Base-by-base conservation (phyloP, 2,888 invertebrate genomes). In the Chirona hameri region DNA sequence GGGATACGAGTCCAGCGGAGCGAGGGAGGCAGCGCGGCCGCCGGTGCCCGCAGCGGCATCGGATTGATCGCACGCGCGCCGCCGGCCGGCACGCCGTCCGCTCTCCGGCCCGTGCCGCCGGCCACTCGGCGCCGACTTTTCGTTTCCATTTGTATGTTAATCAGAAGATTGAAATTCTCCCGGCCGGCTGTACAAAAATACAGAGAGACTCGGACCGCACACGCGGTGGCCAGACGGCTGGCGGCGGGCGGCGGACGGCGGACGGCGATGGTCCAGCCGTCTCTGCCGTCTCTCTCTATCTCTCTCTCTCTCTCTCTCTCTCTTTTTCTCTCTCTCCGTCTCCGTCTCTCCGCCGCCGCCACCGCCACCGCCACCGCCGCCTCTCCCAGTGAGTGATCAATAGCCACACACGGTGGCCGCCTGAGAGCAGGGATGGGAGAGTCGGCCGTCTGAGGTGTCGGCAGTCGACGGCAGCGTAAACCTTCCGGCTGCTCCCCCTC, bases 101-200 rank as follows among this genome's bases (percentile, higher is more conserved):
- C 69, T 29, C 29, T 15, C 14, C 39, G 39, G 39, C 76, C 21
- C 39, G 76, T 29, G 76, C 39, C 76, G 76, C 76, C 76, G 76
- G 76, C 76, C 76, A 31, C 39, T 39, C 76, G 39, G 21, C 76
- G 76, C 39, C 39, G 76, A 76, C 76, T 76, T 76, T 76, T 76
- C 76, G 76, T 76, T 76, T 76, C 76, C 76, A 76, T 76, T 39
- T 76, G 76, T 76, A 76, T 76, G 76, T 39, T 76, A 76, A 76
- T 76, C 76, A 76, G 39, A 39, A 76, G 76, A 76, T 76, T 76
- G 76, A 76, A 76, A 76, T 76, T 76, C 76, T 27, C 39, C 21
- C 5, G 39, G 21, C 14, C 76, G 27, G 21, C 76, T 76, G 76
- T 76, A 76, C 76, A 76, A 76, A 69, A 76, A 76, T 39, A 76